Base-by-base conservation (phyloP, 2,888 invertebrate genomes). In the Philhelius pedissequus region DNA sequence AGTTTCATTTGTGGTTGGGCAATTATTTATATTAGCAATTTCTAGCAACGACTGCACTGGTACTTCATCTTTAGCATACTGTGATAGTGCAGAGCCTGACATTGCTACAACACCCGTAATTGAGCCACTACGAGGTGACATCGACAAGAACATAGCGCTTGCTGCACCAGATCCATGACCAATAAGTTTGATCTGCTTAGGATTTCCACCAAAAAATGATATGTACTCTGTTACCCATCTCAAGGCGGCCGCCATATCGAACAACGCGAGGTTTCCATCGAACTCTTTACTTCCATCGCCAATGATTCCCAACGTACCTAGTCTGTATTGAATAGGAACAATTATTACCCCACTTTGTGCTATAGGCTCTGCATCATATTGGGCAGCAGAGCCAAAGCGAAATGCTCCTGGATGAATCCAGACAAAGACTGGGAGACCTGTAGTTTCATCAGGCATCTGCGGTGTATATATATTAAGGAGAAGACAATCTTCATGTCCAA, bases 371-470 rank as follows among this genome's bases (percentile, higher is more conserved):
- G 38, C 38, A 38, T 38, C 38, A 7, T 38, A 15, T 15, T 38
- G 93, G 0, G 94, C 93, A 0, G 95, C 94, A 0, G 96, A 96
- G 2, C 96, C 96, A 88, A 93, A 93, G 86, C 94, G 93, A 89
- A 95, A 96, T 83, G 95, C 95, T 25, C 96, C 96, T 4, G 96
- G 96, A 87, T 96, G 96, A 87, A 96, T 94, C 93, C 95, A 96
- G 73, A 96, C 93, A 35, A 96, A 91, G 0, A 96, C 96, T 0
- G 96, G 96, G 79, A 94, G 92, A 20, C 95, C 94, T 15, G 93
- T 93, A 15, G 91, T 89, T 87, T 93, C 93, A 77, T 93, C 93
- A 1, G 95, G 95, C 92, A 96, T 93, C 88, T 93, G 94, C 0
- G 96, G 96, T 1, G 96, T 94, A 88, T 94, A 96, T 5, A 97